Conservation (phyloP, 37 sponge, comb jelly and placozoan species). For the Crambe crambe region DNA sequence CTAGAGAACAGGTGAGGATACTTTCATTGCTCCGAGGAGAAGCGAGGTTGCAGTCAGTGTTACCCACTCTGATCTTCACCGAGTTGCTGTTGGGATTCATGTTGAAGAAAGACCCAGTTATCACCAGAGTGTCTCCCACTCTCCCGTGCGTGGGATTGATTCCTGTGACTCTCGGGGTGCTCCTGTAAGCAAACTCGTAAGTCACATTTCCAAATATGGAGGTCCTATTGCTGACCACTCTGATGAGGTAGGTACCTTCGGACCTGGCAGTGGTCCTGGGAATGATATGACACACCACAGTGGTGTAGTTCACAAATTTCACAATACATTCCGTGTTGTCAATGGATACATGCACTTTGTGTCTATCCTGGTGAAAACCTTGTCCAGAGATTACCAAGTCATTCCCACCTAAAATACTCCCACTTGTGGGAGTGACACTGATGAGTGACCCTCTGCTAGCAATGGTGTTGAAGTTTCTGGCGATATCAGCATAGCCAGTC, state of each 20-base stretch:
- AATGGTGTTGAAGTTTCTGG: background rate
- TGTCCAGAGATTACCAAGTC: constrained; percentile 77
- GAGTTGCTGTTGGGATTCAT: background rate
- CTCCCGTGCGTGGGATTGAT: constrained; percentile 58
- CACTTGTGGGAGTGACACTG: constrained; percentile 59
- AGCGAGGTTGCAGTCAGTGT: constrained; percentile 20
- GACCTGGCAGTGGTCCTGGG: background rate
- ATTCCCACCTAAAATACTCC: constrained; percentile 80
- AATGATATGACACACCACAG: constrained; percentile 63
- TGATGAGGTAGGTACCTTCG: background rate
- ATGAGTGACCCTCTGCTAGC: constrained; percentile 18
- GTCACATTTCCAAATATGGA: background rate
- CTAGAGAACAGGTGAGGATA: constrained; percentile 34
- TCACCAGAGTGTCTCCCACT: constrained; percentile 36
- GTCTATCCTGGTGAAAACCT: constrained; percentile 54
- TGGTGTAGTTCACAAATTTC: constrained; percentile 23
- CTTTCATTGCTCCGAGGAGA: constrained; percentile 18
- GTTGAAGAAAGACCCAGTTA: constrained; percentile 38
- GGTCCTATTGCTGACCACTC: background rate
- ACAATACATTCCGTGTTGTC: constrained; percentile 64
- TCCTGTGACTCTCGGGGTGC: constrained; percentile 52
- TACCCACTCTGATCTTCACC: constrained; percentile 38
- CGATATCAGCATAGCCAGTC: background rate
- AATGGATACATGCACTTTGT: constrained; percentile 48
- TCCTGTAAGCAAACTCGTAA: constrained; percentile 32